A percentile compares a stretch with the other conserved stretches of the same genome.
Conservation (phyloP, 2,888 invertebrate species). For the Torymus tubicola region DNA sequence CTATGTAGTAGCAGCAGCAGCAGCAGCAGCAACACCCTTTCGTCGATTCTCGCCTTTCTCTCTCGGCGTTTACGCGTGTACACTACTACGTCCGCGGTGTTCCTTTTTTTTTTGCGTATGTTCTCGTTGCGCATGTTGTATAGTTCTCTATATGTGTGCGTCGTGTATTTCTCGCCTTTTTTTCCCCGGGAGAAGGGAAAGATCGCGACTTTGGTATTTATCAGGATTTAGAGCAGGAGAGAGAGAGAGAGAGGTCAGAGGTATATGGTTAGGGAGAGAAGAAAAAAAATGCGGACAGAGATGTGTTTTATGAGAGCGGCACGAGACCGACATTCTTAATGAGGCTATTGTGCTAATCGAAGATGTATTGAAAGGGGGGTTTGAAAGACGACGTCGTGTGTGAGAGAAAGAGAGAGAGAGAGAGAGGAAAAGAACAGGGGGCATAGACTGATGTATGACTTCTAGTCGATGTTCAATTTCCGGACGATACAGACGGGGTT, state of each 20-base stretch:
- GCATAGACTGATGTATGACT: constrained; percentile 27
- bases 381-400: no score
- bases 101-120: no score
- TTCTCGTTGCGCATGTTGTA: no score
- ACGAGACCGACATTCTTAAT: constrained; percentile 51
- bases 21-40: constrained; percentile 42
- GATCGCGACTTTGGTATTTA: constrained; percentile 35
- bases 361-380: background rate
- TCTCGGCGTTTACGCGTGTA: background rate
- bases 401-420: background rate
- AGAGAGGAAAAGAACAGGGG: background rate
- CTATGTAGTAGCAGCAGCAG: background rate
- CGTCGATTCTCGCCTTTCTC: background rate
- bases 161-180: constrained; percentile 7
- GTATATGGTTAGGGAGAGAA: background rate
- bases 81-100: no score
- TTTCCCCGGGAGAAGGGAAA: background rate
- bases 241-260: background rate
- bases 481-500: background rate
- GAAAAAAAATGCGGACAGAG: constrained; percentile 4
- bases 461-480: constrained; percentile 48
- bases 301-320: constrained; percentile 48
- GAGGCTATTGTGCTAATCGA: constrained; percentile 52
- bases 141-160: background rate
- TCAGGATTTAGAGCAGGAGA: constrained; percentile 32